Percentiles rank a stretch among this genome's conserved stretches.
Conservation (phyloP, 2,888 invertebrate species). For the Pachliopta kotzebuea region DNA sequence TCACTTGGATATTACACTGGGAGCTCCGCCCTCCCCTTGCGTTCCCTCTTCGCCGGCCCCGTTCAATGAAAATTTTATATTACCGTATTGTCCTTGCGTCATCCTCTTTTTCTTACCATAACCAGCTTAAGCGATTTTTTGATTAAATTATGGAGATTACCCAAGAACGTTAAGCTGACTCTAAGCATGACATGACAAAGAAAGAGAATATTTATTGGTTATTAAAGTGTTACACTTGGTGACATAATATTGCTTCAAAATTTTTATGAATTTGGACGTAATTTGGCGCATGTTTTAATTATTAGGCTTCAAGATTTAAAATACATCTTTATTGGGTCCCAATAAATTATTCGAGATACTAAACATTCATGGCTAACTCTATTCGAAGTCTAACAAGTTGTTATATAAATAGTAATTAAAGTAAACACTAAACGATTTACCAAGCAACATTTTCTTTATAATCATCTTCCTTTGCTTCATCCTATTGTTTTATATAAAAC, state of each 20-base stretch:
- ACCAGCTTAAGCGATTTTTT: conserved; percentile 76
- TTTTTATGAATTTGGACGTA: neutral
- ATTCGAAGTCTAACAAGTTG: neutral
- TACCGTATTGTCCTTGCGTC: conserved; percentile 69
- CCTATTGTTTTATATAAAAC: conserved; percentile 1
- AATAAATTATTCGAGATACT: no score
- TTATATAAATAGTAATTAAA: neutral
- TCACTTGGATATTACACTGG: conserved; percentile 73
- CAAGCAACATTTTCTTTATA: neutral
- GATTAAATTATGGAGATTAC: conserved; percentile 80
- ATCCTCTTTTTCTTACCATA: conserved; percentile 73
- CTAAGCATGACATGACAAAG: conserved; percentile 74
- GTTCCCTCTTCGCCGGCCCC: conserved; percentile 43
- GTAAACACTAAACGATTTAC: no score
- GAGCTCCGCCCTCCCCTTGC: conserved; percentile 45
- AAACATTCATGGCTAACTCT: no score
- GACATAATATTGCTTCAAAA: neutral
- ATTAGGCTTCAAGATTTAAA: no score
- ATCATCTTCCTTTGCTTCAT: neutral
- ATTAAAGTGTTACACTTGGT: no score
- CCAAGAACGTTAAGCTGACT: conserved; percentile 77
- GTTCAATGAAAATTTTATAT: conserved; percentile 76
- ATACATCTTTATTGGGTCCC: no score
- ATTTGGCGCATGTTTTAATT: no score
- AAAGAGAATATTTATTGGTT: neutral